Conservation (phyloP, 2,888 invertebrate species). For the Bugulina stolonifera region DNA sequence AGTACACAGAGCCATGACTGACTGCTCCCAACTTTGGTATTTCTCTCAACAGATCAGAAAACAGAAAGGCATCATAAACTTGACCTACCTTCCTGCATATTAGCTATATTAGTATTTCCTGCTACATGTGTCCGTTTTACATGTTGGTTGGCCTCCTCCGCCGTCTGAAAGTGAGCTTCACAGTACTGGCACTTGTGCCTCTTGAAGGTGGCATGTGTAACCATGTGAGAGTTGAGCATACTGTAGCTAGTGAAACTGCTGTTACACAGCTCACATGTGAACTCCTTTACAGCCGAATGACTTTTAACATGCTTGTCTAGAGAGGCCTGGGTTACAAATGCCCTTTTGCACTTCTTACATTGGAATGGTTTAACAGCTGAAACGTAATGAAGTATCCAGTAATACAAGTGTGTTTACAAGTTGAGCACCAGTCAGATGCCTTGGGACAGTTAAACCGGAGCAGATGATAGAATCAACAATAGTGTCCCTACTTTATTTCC, state of each 20-base stretch:
- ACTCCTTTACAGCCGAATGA: conserved; percentile 11
- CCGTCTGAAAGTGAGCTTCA: conserved; percentile 38
- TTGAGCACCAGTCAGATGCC: too few species aligned
- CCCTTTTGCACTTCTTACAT: conserved; percentile 22
- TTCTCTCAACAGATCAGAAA: too few species aligned
- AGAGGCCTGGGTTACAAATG: conserved; percentile 11
- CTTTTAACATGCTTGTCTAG: conserved; percentile 20
- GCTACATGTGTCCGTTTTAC: conserved; percentile 30
- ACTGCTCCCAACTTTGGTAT: too few species aligned
- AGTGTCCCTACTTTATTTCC: too few species aligned
- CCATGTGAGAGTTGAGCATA: conserved; percentile 47
- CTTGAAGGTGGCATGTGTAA: conserved; percentile 52
- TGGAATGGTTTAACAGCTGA: background rate
- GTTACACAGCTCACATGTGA: conserved; percentile 21
- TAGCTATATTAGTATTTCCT: background rate
- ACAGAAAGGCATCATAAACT: too few species aligned
- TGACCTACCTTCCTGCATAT: background rate
- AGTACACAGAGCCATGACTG: too few species aligned
- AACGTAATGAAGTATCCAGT: too few species aligned
- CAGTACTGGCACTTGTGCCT: conserved; percentile 50
- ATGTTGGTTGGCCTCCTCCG: conserved; percentile 44
- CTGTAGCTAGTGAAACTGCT: conserved; percentile 3
- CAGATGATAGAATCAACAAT: too few species aligned
- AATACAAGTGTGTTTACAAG: too few species aligned
- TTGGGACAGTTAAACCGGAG: too few species aligned